Conservation (phyloP, 1,140 invertebrate genomes). For the Brachystomella parvula region DNA sequence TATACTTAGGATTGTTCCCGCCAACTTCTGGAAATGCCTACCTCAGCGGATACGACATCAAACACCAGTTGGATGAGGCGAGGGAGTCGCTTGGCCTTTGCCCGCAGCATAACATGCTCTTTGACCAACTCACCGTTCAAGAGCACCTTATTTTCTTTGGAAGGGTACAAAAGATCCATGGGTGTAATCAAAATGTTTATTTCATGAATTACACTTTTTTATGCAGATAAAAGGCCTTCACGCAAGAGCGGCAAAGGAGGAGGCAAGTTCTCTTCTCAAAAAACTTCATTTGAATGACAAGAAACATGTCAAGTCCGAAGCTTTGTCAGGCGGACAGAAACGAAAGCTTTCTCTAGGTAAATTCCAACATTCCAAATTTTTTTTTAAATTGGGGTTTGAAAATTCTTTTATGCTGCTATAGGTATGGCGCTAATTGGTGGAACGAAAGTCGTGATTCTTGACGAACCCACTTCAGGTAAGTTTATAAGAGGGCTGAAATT, state of each 20-base stretch:
- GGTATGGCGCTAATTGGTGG: constrained; percentile 49
- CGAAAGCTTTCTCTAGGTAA: constrained; percentile 48
- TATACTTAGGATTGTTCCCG: constrained; percentile 55
- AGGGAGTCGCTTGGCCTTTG: constrained; percentile 72
- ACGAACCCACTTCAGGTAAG: constrained; percentile 42
- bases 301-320: constrained; percentile 42
- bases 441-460: constrained; percentile 39
- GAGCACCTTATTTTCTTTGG: constrained; percentile 86
- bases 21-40: constrained; percentile 59
- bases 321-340: constrained; percentile 51
- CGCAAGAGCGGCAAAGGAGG: constrained; percentile 39
- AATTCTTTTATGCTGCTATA: too few relatives aligned
- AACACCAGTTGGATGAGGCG: constrained; percentile 51
- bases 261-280: constrained; percentile 41
- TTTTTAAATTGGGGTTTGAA: too few relatives aligned
- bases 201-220: background rate
- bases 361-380: too few relatives aligned
- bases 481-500: too few relatives aligned
- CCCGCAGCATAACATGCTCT: constrained; percentile 91
- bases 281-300: constrained; percentile 49
- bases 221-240: constrained; percentile 47
- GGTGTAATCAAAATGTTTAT: background rate
- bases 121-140: constrained; percentile 78
- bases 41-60: constrained; percentile 63
- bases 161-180: constrained; percentile 48